These are phyloP conservation scores for Myopa testacea DNA, from an alignment of 2,888 invertebrate species.

Conservation along the genomic window DNA sequence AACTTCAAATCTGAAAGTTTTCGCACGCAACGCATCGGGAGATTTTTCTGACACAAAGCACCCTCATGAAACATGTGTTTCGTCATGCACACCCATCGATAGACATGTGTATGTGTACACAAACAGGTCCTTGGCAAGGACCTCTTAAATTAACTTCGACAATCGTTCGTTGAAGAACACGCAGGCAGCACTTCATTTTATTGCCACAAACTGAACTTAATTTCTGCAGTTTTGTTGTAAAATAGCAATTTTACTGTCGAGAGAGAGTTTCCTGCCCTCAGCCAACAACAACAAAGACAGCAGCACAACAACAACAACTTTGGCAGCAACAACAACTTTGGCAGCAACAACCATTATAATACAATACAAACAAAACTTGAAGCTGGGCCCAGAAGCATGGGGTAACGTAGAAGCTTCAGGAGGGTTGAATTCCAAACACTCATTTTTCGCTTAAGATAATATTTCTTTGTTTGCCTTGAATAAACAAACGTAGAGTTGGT, in stretches of 20 bases:
- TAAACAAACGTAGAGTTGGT: slow-evolving; percentile 52
- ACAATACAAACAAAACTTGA: neutral
- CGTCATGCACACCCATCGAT: neutral
- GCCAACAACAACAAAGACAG: slow-evolving; percentile 21
- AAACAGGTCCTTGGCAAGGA: slow-evolving; percentile 52
- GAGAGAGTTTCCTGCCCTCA: slow-evolving; percentile 31
- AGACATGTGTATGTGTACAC: neutral
- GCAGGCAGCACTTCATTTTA: slow-evolving; percentile 67
- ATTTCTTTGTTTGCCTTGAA: slow-evolving; percentile 53
- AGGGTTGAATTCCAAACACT: slow-evolving; percentile 58
- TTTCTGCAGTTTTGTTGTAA: slow-evolving; percentile 47
- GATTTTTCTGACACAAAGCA: neutral
- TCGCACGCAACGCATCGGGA: slow-evolving; percentile 7
- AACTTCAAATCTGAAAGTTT: slow-evolving; percentile 4
- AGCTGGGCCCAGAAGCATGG: neutral
- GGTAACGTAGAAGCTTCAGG: neutral
- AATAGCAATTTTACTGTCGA: slow-evolving; percentile 58
- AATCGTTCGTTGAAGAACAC: slow-evolving; percentile 66
- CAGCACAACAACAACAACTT: slow-evolving; percentile 31
- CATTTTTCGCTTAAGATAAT: slow-evolving; percentile 61
- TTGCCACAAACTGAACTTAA: slow-evolving; percentile 56
- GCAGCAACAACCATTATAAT: neutral
- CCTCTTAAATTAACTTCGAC: slow-evolving; percentile 67
- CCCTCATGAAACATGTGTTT: slow-evolving; percentile 34
- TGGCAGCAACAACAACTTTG: too few species aligned